phyloP scores from a whole-genome alignment of 92 coral and sea anemone genomes.

The Chrysogorgia sp. region DNA sequence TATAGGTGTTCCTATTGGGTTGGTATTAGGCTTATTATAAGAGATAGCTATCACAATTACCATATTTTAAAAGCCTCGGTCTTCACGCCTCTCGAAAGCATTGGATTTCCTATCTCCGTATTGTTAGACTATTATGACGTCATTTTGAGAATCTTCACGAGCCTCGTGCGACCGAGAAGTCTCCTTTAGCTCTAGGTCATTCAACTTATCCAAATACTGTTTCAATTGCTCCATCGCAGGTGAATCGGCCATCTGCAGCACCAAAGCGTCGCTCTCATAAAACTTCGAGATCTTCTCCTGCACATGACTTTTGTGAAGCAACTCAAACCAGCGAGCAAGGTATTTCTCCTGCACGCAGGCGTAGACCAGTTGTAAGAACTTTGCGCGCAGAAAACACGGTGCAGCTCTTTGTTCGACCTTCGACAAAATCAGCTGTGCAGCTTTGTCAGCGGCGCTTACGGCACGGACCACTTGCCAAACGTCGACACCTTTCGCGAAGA shows the following conservation, averaged over 20 bases:
- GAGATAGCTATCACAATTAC: too few species aligned
- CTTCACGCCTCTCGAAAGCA: too few species aligned
- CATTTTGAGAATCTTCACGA: too few species aligned
- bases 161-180: too few species aligned
- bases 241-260: constrained; percentile 5
- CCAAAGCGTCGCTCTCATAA: constrained; percentile 5
- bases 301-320: constrained; percentile 1
- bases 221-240: constrained; percentile 16
- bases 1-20: too few species aligned
- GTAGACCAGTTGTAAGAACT: background rate
- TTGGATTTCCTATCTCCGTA: too few species aligned
- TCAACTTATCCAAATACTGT: constrained; percentile 18
- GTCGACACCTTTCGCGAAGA: background rate
- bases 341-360: background rate
- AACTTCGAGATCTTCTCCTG: background rate
- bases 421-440: background rate
- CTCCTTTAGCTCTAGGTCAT: constrained; percentile 3
- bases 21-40: too few species aligned
- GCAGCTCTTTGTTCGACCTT: background rate
- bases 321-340: constrained; percentile 31
- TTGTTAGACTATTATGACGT: too few species aligned
- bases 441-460: background rate
- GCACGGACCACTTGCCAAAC: background rate
- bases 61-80: too few species aligned
- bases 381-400: background rate